Percentiles rank a stretch among this genome's conserved stretches.
Conservation (phyloP, 2,797 vertebrate genomes). For the Neosalanx taihuensis region DNA sequence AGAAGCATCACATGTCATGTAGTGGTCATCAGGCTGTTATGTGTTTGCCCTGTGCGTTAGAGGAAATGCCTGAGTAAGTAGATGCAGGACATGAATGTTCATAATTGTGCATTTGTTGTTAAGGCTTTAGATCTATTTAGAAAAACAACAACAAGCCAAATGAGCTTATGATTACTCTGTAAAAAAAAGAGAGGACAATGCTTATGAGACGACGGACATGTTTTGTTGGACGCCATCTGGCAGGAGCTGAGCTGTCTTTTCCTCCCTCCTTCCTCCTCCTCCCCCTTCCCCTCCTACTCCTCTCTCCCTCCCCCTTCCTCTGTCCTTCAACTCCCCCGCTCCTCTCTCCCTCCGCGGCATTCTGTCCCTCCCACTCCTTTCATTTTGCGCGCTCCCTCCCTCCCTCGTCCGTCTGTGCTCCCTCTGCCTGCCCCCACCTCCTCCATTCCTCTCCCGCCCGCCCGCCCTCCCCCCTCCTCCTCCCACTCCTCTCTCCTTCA, state of each 20-base stretch:
- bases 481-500: slow-evolving; percentile 19
- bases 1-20: slow-evolving; percentile 1
- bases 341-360: slow-evolving; percentile 51
- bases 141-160: too few species aligned
- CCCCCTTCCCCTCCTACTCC: slow-evolving; percentile 16
- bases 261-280: slow-evolving; percentile 14
- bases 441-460: slow-evolving; percentile 21
- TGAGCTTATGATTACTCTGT: neutral
- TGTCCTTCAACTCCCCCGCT: slow-evolving; percentile 66
- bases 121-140: too few species aligned
- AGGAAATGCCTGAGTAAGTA: neutral
- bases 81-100: neutral
- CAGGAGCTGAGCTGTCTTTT: slow-evolving; percentile 63
- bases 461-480: slow-evolving; percentile 43
- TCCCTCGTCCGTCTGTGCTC: slow-evolving; percentile 23
- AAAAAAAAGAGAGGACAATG: slow-evolving; percentile 24
- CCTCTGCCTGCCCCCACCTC: slow-evolving; percentile 33
- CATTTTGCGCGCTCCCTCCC: slow-evolving; percentile 36
- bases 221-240: slow-evolving; percentile 75
- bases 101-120: neutral
- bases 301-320: slow-evolving; percentile 60
- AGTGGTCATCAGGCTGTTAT: neutral
- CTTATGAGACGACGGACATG: slow-evolving; percentile 63
- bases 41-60: slow-evolving; percentile 9
- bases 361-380: slow-evolving; percentile 70